A percentile compares a stretch with the other conserved stretches of the same genome.
These are phyloP conservation scores for Ormia ochracea DNA, from an alignment of 2,888 invertebrate species.

Conservation along the genomic window DNA sequence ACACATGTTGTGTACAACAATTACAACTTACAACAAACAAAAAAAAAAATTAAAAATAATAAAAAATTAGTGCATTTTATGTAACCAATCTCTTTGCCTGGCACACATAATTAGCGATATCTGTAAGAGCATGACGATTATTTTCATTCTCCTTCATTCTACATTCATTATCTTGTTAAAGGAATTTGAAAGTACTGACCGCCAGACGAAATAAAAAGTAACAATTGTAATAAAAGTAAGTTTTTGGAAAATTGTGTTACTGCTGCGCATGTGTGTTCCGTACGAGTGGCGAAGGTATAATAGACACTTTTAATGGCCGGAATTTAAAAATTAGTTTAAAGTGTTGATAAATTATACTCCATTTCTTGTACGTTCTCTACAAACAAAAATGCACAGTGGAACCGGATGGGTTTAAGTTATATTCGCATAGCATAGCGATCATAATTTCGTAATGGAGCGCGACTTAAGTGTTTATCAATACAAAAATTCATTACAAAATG, in stretches of 20 bases:
- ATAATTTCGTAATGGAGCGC: too few relatives aligned
- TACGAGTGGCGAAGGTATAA: constrained; percentile 7
- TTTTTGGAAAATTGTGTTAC: not conserved
- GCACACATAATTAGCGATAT: constrained; percentile 42
- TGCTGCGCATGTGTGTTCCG: constrained; percentile 1
- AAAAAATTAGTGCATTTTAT: not conserved
- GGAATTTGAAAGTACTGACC: constrained; percentile 9
- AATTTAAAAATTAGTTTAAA: constrained; percentile 44
- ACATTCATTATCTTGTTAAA: not conserved
- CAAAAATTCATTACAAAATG: too few relatives aligned
- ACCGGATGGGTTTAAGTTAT: too few relatives aligned
- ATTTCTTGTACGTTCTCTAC: not conserved
- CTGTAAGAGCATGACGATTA: constrained; percentile 32
- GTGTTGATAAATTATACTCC: constrained; percentile 12
- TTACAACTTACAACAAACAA: too few relatives aligned
- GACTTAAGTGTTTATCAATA: too few relatives aligned
- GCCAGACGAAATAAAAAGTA: not conserved
- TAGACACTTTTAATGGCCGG: constrained; percentile 3
- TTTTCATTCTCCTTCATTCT: not conserved
- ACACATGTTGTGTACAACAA: too few relatives aligned
- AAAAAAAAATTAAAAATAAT: too few relatives aligned
- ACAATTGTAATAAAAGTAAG: not conserved
- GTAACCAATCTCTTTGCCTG: constrained; percentile 46
- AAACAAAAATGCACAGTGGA: not conserved
- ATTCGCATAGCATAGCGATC: too few relatives aligned